Evolutionary conservation across 1,140 invertebrate species (phyloP).

Genomic region (Caenorhabditis brenneri): DNA sequence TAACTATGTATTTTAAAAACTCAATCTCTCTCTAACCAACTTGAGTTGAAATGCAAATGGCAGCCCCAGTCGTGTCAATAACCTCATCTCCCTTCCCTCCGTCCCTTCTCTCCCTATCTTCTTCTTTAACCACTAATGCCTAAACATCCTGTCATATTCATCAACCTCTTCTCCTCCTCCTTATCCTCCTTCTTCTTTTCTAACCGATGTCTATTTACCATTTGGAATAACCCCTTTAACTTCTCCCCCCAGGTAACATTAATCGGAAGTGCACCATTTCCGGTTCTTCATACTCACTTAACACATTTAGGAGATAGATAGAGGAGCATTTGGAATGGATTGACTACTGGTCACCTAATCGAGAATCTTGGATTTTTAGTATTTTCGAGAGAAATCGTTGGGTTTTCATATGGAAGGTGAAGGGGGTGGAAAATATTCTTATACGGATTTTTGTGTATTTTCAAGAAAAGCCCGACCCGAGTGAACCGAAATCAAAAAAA

Average conservation of each 20-base stretch:
- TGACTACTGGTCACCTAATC: not conserved
- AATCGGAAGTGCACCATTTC: conserved; percentile 33
- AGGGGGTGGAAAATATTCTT: too few relatives aligned
- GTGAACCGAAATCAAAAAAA: too few relatives aligned
- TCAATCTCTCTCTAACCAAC: not conserved
- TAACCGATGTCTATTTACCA: conserved; percentile 4
- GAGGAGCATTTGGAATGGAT: too few relatives aligned
- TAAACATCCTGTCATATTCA: conserved; percentile 38
- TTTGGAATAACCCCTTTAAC: not conserved
- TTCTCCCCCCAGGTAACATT: conserved; percentile 34
- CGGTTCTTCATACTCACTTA: conserved; percentile 12
- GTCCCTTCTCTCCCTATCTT: too few relatives aligned
- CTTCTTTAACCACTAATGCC: conserved; percentile 28
- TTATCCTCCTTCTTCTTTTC: not conserved
- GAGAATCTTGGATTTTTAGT: not conserved
- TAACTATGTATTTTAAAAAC: too few relatives aligned
- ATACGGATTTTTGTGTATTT: too few relatives aligned
- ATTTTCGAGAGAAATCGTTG: not conserved
- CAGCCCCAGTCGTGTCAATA: conserved; percentile 25
- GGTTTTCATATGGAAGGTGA: not conserved
- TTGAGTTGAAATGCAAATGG: conserved; percentile 23
- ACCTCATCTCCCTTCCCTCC: not conserved
- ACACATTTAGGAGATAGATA: too few relatives aligned
- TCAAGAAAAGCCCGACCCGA: too few relatives aligned
- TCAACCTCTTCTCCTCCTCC: not conserved